These are phyloP conservation scores for Trilocha varians DNA, from an alignment of 2,888 invertebrate species.

Conservation along the genomic window DNA sequence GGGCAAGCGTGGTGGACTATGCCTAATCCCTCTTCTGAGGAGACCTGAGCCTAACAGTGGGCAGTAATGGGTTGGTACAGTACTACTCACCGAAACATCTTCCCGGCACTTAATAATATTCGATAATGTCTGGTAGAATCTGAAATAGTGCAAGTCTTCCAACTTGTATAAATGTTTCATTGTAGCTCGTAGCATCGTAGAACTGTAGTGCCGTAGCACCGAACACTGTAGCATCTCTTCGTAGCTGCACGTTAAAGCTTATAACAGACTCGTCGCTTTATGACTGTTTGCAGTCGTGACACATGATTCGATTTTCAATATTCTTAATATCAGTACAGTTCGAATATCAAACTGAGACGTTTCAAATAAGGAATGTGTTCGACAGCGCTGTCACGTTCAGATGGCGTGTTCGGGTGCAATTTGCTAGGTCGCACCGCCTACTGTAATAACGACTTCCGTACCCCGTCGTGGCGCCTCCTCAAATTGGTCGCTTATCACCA, in stretches of 20 bases:
- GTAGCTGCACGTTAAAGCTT: background rate
- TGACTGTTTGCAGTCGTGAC: background rate
- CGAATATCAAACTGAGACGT: constrained; percentile 58
- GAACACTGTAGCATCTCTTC: background rate
- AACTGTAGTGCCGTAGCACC: background rate
- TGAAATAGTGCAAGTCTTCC: too few species aligned
- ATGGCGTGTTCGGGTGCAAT: constrained; percentile 69
- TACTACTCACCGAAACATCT: too few species aligned
- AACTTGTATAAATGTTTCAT: too few species aligned
- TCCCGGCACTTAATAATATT: too few species aligned
- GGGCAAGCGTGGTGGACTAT: too few species aligned
- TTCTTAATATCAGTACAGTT: constrained; percentile 41
- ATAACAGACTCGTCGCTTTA: background rate
- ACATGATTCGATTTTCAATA: constrained; percentile 27
- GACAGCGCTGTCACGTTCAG: constrained; percentile 70
- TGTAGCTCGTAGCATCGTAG: background rate
- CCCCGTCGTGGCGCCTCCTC: constrained; percentile 71
- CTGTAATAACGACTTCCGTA: constrained; percentile 73
- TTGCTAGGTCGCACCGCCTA: constrained; percentile 67
- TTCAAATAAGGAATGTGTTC: constrained; percentile 68
- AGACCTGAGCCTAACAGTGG: too few species aligned
- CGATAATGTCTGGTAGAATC: too few species aligned
- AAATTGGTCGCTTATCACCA: constrained; percentile 73
- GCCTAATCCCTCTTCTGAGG: too few species aligned
- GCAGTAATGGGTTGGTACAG: too few species aligned